Evolutionary conservation across 1,140 invertebrate genomes (phyloP).

Genomic region (Lamellibrachia luymesi): DNA sequence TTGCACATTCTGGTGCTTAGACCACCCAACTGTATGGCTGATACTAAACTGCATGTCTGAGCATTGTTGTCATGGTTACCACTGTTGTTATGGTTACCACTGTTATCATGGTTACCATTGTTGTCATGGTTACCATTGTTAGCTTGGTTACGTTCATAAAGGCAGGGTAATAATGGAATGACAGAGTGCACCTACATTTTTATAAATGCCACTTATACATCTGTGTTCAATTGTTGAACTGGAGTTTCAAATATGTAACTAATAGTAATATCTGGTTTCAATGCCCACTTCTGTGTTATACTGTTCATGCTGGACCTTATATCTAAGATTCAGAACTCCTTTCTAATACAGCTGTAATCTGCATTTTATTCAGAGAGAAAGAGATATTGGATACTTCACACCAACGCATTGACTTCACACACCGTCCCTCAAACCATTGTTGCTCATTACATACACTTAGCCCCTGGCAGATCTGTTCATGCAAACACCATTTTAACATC

Average conservation of each 20-base stretch:
- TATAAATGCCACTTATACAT: not conserved
- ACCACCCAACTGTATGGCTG: not conserved
- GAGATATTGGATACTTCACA: too few relatives aligned
- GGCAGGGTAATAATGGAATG: not conserved
- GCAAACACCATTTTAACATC: too few relatives aligned
- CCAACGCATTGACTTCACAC: too few relatives aligned
- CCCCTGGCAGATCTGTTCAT: too few relatives aligned
- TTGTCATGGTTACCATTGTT: not conserved
- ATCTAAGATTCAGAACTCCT: too few relatives aligned
- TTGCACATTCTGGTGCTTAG: not conserved
- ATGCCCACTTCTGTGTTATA: not conserved
- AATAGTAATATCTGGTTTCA: not conserved
- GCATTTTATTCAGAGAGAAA: too few relatives aligned
- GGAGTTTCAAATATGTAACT: not conserved
- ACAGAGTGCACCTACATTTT: not conserved
- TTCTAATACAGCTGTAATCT: too few relatives aligned
- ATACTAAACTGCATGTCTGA: not conserved
- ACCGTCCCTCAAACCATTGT: too few relatives aligned
- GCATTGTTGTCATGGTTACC: not conserved
- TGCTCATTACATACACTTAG: too few relatives aligned
- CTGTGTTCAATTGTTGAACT: not conserved
- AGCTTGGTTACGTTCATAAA: not conserved
- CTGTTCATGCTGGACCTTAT: not conserved
- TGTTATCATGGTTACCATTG: not conserved
- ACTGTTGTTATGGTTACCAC: not conserved